Conservation (phyloP, 2,888 invertebrate species). For the Ichneumoninae sp. region DNA sequence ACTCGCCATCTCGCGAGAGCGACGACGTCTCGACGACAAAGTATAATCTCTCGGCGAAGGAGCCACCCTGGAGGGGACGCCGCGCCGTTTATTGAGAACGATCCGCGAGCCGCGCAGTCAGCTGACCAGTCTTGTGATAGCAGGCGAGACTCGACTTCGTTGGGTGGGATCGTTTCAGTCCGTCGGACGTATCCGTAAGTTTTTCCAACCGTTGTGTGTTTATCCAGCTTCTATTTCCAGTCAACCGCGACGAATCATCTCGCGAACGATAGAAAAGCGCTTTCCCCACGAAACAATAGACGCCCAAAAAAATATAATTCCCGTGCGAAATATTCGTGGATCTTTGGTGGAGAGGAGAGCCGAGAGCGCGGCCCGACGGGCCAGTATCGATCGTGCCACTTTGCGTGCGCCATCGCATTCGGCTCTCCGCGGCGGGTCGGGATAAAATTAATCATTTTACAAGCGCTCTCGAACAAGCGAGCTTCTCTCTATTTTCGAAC, state of each 20-base stretch:
- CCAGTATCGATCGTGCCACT: constrained; percentile 77
- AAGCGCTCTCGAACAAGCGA: not conserved
- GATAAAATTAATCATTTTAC: constrained; percentile 54
- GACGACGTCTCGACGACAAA: constrained; percentile 17
- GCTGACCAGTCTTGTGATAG: constrained; percentile 84
- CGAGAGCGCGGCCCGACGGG: constrained; percentile 49
- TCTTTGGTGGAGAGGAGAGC: constrained; percentile 4
- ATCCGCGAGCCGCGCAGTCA: constrained; percentile 75
- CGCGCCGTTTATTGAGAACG: constrained; percentile 56
- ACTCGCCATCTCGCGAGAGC: constrained; percentile 40
- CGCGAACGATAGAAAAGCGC: not conserved
- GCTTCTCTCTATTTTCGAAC: constrained; percentile 48
- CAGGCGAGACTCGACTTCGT: constrained; percentile 74
- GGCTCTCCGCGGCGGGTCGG: constrained; percentile 13
- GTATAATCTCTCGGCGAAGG: not conserved
- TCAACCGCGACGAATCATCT: not conserved
- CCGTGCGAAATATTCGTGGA: not conserved
- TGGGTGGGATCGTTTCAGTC: constrained; percentile 75
- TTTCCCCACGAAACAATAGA: not conserved
- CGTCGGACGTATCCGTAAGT: constrained; percentile 73
- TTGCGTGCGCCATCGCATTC: constrained; percentile 75
- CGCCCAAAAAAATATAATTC: not conserved
- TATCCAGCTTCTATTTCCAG: constrained; percentile 28
- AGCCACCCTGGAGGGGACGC: not conserved
- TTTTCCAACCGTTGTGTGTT: constrained; percentile 48